phyloP scores from a whole-genome alignment of 1,140 invertebrate genomes.

The Drosophila azteca region DNA sequence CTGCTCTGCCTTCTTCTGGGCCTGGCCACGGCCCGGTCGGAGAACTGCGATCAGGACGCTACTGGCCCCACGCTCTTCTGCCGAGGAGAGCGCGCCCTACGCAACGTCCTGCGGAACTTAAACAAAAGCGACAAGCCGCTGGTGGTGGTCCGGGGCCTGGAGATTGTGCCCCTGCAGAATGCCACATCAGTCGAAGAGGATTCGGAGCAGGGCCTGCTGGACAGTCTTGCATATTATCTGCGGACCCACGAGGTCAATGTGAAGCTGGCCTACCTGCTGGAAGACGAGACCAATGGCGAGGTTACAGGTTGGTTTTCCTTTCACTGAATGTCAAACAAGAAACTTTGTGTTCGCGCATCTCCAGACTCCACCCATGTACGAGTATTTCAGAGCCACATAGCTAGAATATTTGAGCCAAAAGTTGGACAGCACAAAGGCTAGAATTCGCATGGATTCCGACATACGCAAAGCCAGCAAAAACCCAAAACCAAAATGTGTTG shows the following conservation, averaged over 20 bases:
- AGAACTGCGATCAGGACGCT: slow-evolving; percentile 53
- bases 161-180: slow-evolving; percentile 72
- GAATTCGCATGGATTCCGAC: too few species aligned
- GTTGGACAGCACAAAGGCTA: too few species aligned
- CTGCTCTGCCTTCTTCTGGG: slow-evolving; percentile 52
- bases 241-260: slow-evolving; percentile 89
- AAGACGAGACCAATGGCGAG: slow-evolving; percentile 42
- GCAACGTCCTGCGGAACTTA: slow-evolving; percentile 70
- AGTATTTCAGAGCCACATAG: too few species aligned
- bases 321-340: too few species aligned
- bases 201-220: slow-evolving; percentile 74
- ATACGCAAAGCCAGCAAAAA: too few species aligned
- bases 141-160: slow-evolving; percentile 71
- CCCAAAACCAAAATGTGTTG: not conserved
- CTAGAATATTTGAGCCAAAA: too few species aligned
- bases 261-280: slow-evolving; percentile 86
- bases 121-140: slow-evolving; percentile 70
- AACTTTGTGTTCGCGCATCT: too few species aligned
- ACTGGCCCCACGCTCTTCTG: slow-evolving; percentile 56
- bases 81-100: slow-evolving; percentile 69
- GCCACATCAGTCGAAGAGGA: slow-evolving; percentile 7
- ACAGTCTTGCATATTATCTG: slow-evolving; percentile 87
- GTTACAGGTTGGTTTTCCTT: slow-evolving; percentile 36
- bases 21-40: slow-evolving; percentile 46
- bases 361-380: too few species aligned